Evolutionary conservation across 2,113 vertebrate genomes (phyloP), one percentile per base, ranked within the genome.

Genomic region (Dolichallabes microphthalmus): DNA sequence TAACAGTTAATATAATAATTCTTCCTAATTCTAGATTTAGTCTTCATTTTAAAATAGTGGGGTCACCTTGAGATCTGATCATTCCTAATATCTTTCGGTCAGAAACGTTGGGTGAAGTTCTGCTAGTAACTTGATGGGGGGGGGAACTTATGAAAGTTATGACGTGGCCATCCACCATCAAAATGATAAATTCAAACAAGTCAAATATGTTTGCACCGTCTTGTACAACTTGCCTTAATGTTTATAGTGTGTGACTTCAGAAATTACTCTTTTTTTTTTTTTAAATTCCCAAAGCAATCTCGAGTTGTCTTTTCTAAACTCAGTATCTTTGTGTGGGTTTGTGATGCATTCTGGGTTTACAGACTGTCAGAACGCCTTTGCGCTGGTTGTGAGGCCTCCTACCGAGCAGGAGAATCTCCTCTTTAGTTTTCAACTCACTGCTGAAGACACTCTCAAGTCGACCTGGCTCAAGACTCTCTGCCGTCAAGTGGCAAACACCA

Each of bases 341-440:
- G 22, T 32, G n/a, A 14, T 77, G 9, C 64, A 3, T 81, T 61
- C 12, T 60, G 77, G 25, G 25, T 66, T 0, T 50, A 27, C 92
- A 99, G 98, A 98, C 71, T 99, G 98, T 91, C 95, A 93, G 68
- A 99, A 97, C 87, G 97, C 98, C 15, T 99, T 99, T 69, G 97
- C 97, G 71, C 91, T 99, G 90, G 95, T 99, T 86, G 98, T 99
- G 76, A 95, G 94, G 84, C 97, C 97, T 35, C 98, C 98, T 3
- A 99, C 98, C 0, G 97, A 98, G 88, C 97, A 96, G 90, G 95
- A 96, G 91, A 99, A 99, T 90, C 93, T 98, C 89, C 92, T 99
- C 85, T 97, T 99, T 89, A 99, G 97, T 90, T 99, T 99, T 94
- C 97, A 99, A 90, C 96, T 99, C 93, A 93, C 92, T 0, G 92